Percentiles rank a stretch among this genome's conserved stretches.
These are phyloP conservation scores for Melieria picta DNA, from an alignment of 2,888 invertebrate genomes.

Conservation along the genomic window DNA sequence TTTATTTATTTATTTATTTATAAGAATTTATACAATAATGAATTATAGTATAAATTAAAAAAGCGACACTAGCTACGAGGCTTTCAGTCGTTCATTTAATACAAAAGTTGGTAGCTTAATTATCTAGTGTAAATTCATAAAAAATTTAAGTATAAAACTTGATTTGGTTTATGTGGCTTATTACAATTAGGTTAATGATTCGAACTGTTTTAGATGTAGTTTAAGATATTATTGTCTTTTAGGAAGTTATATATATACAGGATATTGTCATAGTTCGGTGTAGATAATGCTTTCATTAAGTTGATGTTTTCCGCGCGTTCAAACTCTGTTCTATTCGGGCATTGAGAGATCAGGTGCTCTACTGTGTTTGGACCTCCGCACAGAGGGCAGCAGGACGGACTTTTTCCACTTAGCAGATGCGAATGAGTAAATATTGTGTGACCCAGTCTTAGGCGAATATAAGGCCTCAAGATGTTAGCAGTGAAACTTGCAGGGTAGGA, in stretches of 20 bases:
- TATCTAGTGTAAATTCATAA: not conserved
- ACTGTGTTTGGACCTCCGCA: not conserved
- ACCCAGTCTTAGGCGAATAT: not conserved
- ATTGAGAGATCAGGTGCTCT: not conserved
- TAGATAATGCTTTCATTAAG: not conserved
- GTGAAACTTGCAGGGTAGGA: too few relatives aligned
- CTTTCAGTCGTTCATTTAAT: slow-evolving; percentile 7
- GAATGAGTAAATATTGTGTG: slow-evolving; percentile 4
- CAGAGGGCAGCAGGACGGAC: slow-evolving; percentile 4
- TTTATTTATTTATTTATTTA: slow-evolving; percentile 14
- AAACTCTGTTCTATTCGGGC: not conserved
- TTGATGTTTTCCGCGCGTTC: not conserved
- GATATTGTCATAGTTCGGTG: too few relatives aligned
- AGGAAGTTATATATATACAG: too few relatives aligned
- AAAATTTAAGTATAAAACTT: too few relatives aligned
- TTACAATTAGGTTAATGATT: not conserved
- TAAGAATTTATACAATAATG: slow-evolving; percentile 9
- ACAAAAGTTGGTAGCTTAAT: not conserved
- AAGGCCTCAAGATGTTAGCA: not conserved
- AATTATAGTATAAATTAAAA: slow-evolving; percentile 1
- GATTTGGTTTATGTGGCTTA: too few relatives aligned
- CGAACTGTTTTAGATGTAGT: too few relatives aligned
- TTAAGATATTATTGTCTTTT: too few relatives aligned
- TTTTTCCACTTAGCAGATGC: not conserved
- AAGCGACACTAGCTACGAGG: not conserved